Percentiles rank a stretch among this genome's conserved stretches.
These are phyloP conservation scores for Gobio occitaniae DNA, from an alignment of 2,797 vertebrate genomes.

Conservation along the genomic window DNA sequence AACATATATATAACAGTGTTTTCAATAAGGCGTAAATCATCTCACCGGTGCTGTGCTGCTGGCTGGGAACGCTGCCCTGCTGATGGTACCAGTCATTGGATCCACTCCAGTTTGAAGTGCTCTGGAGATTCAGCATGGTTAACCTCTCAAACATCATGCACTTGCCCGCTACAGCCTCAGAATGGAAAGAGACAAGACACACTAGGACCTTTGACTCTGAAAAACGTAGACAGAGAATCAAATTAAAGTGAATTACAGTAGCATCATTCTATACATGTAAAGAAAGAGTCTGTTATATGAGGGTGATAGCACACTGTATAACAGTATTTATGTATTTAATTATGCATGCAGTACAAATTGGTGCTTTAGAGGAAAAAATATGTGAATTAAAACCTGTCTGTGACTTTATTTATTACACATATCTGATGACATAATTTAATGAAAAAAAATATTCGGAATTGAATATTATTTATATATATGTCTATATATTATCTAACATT, in stretches of 20 bases:
- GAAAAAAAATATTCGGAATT: too few species aligned
- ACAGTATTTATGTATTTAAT: constrained; percentile 38
- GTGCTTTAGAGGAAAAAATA: not conserved
- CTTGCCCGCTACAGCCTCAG: constrained; percentile 68
- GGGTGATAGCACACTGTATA: constrained; percentile 53
- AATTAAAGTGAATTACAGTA: constrained; percentile 75
- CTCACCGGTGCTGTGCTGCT: constrained; percentile 81
- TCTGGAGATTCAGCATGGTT: constrained; percentile 88
- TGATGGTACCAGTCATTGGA: constrained; percentile 87
- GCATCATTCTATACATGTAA: constrained; percentile 76
- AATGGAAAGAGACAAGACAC: constrained; percentile 60
- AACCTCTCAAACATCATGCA: constrained; percentile 85
- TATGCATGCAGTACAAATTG: constrained; percentile 60
- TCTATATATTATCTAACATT: not conserved
- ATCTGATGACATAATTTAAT: not conserved
- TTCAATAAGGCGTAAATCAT: not conserved
- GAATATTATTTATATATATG: too few species aligned
- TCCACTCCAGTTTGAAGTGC: constrained; percentile 82
- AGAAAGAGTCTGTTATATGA: constrained; percentile 76
- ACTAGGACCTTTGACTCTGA: constrained; percentile 66
- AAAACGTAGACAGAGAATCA: constrained; percentile 30
- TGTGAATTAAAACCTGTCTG: not conserved
- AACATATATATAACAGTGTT: not conserved
- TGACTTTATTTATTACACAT: not conserved
- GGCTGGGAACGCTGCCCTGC: constrained; percentile 76